Base-by-base conservation (phyloP, 2,888 invertebrate genomes). In the Mesoligia furuncula region DNA sequence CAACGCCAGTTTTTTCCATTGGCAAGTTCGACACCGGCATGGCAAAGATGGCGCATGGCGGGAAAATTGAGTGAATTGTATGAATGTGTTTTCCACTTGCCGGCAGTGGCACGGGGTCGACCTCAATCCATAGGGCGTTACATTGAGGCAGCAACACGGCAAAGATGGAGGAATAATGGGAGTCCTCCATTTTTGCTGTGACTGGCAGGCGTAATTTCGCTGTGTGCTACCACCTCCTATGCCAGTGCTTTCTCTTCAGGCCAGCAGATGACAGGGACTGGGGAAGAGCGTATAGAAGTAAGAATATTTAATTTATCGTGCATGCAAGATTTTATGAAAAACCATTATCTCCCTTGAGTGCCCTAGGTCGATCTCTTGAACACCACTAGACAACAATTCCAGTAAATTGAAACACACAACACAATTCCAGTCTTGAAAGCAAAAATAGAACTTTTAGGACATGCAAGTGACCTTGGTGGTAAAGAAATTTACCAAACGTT, bases 231-330 rank as follows among this genome's bases (percentile, higher is more conserved):
- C 85, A 87, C 89, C 91, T 90, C 69, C 86, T 86, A 78, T 77
- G 90, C 93, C 93, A 93, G 87, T 92, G 91, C 61, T 92, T 92
- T 77, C 94, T 90, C 91, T 93, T 94, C 91, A 91, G 85, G 79
- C 91, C 90, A 69, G 91, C 89, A 68, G 91, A 80, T 80, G 90
- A 78, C 89, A 89, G 87, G 78, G 89, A 90, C 95, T 95, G 94
- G 69, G 91, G 86, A 91, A 90, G 87, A 90, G 83, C 31, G 70
- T 62, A 8, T 48, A 66, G 20, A 68, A 62, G 45, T 79, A 67
- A 79, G 75, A 80, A 79, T 15, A 24, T 20, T 51, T 27, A 8
- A 39, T 31, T 17, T 42, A 24, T 31, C 27, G 1, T 59, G 64
- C 79, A 79, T 73, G 66, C 72, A 73, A 67, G 2, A 17, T 20